Base-by-base conservation (phyloP, 2,888 invertebrate genomes). In the Galeopsomyia nigrocyanea region DNA sequence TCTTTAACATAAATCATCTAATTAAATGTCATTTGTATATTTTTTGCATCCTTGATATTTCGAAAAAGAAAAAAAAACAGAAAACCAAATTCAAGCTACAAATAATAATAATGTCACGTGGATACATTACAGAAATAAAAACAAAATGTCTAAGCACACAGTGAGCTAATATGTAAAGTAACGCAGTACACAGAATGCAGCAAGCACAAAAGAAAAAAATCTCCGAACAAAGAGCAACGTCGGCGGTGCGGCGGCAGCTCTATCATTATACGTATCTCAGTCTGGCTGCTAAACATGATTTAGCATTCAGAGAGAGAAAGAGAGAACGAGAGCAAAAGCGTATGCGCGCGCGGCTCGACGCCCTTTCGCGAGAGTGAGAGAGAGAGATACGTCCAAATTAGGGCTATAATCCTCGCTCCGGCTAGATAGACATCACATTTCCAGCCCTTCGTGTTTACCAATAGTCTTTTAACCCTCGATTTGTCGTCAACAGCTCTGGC, bases 401-500 rank as follows among this genome's bases (percentile, higher is more conserved):
- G 86, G 86, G 86, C 80, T 85, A 86, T 86, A 86, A 86, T 86
- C 86, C 84, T 85, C 82, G 81, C 78, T n/a, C n/a, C 76, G 73
- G 75, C 77, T 81, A 81, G 83, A 86, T 82, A 82, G 79, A 81
- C 79, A 80, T 81, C 81, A 67, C 78, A 13, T 19, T n/a, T 62
- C 31, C 31, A 49, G 53, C 19, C 13, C 19, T 9, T 26, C 58
- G 58, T 75, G 68, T 86, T 86, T 86, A 84, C 86, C 83, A 79
- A 85, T 83, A 81, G 86, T 81, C 84, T 86, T 86, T 86, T 85
- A 86, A 86, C 86, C 86, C 86, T 86, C 86, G 83, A 86, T 86
- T 86, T 86, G 85, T 86, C 85, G 83, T 86, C 84, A 86, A 85
- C 86, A 84, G 84, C 84, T 83, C 26, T 17, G 68, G 64, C 68